Evolutionary conservation across 2,113 vertebrate genomes (phyloP).

Genomic region (Thymallus thymallus): DNA sequence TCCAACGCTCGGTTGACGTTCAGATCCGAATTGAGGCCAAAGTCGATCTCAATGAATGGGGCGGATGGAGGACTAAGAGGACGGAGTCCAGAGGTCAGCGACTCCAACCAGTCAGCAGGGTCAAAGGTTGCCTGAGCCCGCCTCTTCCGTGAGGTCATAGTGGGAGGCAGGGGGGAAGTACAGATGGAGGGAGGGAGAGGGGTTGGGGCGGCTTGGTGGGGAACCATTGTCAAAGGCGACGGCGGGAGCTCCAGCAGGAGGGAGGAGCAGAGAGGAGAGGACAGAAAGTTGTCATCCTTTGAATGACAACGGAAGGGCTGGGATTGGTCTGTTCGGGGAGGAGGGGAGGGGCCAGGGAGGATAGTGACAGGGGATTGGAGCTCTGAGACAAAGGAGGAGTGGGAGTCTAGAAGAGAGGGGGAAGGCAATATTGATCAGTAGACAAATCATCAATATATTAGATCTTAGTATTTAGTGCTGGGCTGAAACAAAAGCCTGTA

Average conservation of each 20-base stretch:
- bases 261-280: constrained; percentile 77
- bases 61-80: constrained; percentile 75
- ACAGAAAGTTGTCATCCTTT: constrained; percentile 69
- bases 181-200: constrained; percentile 76
- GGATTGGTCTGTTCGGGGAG: constrained; percentile 52
- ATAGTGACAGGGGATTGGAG: constrained; percentile 58
- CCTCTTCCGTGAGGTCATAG: constrained; percentile 66
- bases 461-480: background rate
- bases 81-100: constrained; percentile 76
- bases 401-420: background rate
- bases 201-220: constrained; percentile 57
- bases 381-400: constrained; percentile 53
- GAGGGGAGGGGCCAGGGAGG: constrained; percentile 31
- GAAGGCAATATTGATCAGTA: too few species aligned
- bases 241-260: constrained; percentile 78
- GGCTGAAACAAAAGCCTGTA: background rate
- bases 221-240: constrained; percentile 72
- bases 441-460: too few species aligned
- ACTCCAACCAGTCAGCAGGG: constrained; percentile 85
- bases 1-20: constrained; percentile 79
- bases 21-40: constrained; percentile 82
- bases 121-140: constrained; percentile 71
- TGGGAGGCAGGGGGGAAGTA: constrained; percentile 66
- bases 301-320: constrained; percentile 50
- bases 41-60: constrained; percentile 82